Conservation (phyloP, 2,888 invertebrate genomes). For the Lepidochitona cinerea region DNA sequence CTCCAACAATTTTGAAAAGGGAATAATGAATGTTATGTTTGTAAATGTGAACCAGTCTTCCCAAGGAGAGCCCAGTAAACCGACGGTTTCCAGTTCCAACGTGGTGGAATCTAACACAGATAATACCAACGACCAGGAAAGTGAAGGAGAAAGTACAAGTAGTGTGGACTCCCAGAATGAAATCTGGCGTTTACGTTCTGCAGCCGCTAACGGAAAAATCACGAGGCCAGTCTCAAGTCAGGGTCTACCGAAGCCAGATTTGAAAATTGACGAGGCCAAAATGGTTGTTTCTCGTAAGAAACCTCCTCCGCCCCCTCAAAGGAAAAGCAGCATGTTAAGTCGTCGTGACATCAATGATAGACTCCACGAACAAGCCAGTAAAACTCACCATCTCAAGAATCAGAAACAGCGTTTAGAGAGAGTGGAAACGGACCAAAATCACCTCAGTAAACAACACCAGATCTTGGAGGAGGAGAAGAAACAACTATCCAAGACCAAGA, state of each 20-base stretch:
- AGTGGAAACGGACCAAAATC: not conserved
- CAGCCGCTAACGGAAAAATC: not conserved
- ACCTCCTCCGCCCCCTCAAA: not conserved
- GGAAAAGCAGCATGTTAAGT: not conserved
- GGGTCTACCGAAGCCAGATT: not conserved
- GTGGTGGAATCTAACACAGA: not conserved
- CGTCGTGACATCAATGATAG: not conserved
- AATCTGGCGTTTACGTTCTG: not conserved
- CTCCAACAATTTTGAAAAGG: not conserved
- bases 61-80: not conserved
- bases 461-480: not conserved
- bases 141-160: not conserved
- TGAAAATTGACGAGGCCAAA: not conserved
- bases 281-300: not conserved
- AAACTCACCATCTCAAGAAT: not conserved
- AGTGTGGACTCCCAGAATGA: not conserved
- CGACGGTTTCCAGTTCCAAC: not conserved
- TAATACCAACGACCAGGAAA: not conserved
- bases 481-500: not conserved
- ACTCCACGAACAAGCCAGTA: not conserved
- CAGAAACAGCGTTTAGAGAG: not conserved
- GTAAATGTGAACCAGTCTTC: not conserved
- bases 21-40: not conserved
- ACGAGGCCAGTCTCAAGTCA: not conserved
- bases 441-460: not conserved